phyloP scores from a whole-genome alignment of 2,888 invertebrate species.

The Resseliella maxima region DNA sequence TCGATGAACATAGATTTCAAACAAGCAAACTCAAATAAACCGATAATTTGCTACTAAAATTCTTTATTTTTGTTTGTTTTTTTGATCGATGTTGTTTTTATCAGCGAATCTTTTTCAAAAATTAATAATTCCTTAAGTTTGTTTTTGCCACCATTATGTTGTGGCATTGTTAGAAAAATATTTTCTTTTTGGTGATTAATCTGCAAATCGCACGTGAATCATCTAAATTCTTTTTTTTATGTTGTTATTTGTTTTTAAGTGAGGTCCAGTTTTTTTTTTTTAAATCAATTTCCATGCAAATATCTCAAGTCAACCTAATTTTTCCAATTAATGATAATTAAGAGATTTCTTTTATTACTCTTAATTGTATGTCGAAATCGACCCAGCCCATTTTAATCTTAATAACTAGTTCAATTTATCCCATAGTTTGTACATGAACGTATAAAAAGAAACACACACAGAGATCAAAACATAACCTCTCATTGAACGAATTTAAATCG shows the following conservation, averaged over 20 bases:
- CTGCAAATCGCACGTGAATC: neutral
- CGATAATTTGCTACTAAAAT: no score
- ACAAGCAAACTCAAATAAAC: neutral
- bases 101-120: neutral
- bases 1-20: neutral
- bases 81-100: neutral
- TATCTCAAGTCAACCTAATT: neutral
- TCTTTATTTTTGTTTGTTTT: neutral
- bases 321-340: conserved; percentile 13
- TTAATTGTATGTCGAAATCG: conserved; percentile 20
- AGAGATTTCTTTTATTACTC: neutral
- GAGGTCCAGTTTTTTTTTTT: neutral
- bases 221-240: neutral
- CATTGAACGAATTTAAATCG: conserved; percentile 48
- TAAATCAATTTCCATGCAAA: neutral
- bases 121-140: neutral
- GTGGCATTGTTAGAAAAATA: conserved; percentile 6
- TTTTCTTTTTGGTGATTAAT: neutral
- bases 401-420: neutral
- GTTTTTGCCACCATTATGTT: neutral
- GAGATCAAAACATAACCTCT: neutral
- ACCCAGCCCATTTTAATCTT: neutral
- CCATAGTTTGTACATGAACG: conserved; percentile 30
- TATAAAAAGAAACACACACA: neutral
- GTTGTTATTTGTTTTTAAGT: conserved; percentile 27